phyloP scores from a whole-genome alignment of 2,888 invertebrate genomes.

The Tetragonula carbonaria region DNA sequence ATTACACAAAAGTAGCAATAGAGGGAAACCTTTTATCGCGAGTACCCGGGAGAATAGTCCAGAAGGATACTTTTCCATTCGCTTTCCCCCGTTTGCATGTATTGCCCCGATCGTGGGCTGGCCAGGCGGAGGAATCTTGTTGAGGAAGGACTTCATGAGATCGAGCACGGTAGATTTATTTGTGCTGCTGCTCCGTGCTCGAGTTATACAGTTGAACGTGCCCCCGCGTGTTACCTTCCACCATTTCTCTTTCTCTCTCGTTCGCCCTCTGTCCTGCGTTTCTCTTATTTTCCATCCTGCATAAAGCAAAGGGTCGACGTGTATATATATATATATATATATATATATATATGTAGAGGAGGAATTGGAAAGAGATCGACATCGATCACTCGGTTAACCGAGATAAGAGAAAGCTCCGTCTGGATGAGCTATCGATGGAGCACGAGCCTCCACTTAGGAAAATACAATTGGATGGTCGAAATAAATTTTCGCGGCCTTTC shows the following conservation, averaged over 20 bases:
- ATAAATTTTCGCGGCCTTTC: slow-evolving; percentile 70
- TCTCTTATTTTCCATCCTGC: neutral
- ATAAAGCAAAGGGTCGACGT: slow-evolving; percentile 39
- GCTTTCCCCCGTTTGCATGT: slow-evolving; percentile 58
- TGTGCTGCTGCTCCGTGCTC: slow-evolving; percentile 55
- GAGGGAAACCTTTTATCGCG: slow-evolving; percentile 63
- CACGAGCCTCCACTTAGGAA: slow-evolving; percentile 74
- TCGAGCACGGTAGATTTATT: slow-evolving; percentile 75
- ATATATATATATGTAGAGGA: slow-evolving; percentile 22
- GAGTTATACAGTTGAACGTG: neutral
- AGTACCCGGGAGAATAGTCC: slow-evolving; percentile 59
- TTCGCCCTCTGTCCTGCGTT: too few species aligned
- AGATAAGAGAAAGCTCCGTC: slow-evolving; percentile 72
- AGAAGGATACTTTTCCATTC: slow-evolving; percentile 65
- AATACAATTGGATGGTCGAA: slow-evolving; percentile 76
- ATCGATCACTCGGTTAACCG: slow-evolving; percentile 78
- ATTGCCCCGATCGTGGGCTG: slow-evolving; percentile 45
- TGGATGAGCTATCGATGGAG: slow-evolving; percentile 75
- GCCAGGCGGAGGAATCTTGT: slow-evolving; percentile 46
- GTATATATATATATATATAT: neutral
- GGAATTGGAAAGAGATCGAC: slow-evolving; percentile 69
- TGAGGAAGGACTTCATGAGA: slow-evolving; percentile 68
- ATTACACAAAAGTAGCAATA: slow-evolving; percentile 61
- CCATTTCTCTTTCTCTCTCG: neutral
- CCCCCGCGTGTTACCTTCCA: neutral